Conservation (phyloP, 53 echinoderm and acorn worm genomes). For the Temnopleurus reevesii region DNA sequence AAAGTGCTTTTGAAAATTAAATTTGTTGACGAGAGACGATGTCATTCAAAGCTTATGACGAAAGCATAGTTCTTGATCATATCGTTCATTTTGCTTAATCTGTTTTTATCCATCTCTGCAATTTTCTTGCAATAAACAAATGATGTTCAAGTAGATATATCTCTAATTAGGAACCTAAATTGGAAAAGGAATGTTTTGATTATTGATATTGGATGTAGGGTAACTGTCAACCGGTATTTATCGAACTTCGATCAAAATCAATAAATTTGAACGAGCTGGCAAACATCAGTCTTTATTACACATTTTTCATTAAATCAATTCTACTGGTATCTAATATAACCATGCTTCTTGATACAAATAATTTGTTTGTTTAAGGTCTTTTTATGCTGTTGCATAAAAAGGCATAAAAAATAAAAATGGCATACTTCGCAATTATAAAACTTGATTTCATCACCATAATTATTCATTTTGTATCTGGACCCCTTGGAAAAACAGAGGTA, state of each 20-base stretch:
- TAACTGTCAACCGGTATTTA: constrained; percentile 36
- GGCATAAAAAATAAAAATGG: no score
- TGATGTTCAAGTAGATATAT: neutral
- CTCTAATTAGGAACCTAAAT: neutral
- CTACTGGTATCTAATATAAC: no score
- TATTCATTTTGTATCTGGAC: no score
- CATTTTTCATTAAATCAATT: no score
- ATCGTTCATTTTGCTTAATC: neutral
- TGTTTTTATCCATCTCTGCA: neutral
- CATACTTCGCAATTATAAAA: no score
- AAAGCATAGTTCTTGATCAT: neutral
- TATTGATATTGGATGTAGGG: neutral
- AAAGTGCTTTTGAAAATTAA: no score
- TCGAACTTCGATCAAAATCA: constrained; percentile 8
- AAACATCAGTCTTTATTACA: neutral
- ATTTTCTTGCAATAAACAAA: neutral
- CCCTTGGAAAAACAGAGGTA: no score
- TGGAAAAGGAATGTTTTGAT: neutral
- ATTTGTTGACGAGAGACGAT: neutral
- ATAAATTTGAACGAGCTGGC: neutral
- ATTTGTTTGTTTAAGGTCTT: no score
- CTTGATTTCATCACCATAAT: no score
- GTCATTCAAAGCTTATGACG: neutral
- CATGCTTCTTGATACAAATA: no score
- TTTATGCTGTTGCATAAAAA: no score